Conservation (phyloP, 2,888 invertebrate genomes). For the Oscheius sp. region DNA sequence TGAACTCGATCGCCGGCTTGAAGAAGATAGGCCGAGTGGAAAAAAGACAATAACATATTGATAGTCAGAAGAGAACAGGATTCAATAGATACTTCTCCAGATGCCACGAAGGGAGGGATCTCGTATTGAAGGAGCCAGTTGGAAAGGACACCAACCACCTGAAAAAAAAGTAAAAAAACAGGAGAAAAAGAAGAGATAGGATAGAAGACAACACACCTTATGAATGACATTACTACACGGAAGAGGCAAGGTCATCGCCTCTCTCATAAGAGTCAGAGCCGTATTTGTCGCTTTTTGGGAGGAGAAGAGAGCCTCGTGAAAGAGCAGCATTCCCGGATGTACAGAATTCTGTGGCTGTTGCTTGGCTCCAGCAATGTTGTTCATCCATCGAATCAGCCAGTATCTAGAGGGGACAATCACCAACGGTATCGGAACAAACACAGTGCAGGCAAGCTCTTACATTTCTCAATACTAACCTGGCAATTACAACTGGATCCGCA, state of each 20-base stretch:
- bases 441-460: neutral
- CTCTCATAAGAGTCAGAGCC: conserved; percentile 65
- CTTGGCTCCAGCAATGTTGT: conserved; percentile 62
- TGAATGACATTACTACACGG: conserved; percentile 67
- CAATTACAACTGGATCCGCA: conserved; percentile 68
- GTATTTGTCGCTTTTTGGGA: conserved; percentile 63
- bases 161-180: neutral
- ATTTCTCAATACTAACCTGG: conserved; percentile 38
- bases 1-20: conserved; percentile 60
- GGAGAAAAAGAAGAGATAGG: neutral
- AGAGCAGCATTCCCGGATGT: conserved; percentile 57
- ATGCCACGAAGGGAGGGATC: conserved; percentile 64
- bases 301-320: conserved; percentile 56
- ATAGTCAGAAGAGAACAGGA: conserved; percentile 58
- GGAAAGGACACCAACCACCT: conserved; percentile 49
- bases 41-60: conserved; percentile 63
- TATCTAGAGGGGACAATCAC: conserved; percentile 40
- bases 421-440: neutral
- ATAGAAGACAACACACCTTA: conserved; percentile 50
- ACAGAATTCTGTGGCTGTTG: conserved; percentile 39
- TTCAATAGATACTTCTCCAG: conserved; percentile 59
- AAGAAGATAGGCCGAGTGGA: conserved; percentile 64
- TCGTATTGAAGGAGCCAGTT: conserved; percentile 66
- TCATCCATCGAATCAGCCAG: conserved; percentile 69
- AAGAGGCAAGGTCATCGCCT: conserved; percentile 66